A percentile compares a stretch with the other conserved stretches of the same genome.
phyloP scores from a whole-genome alignment of 2,113 vertebrate genomes.

The Nycticryphes semicollaris region DNA sequence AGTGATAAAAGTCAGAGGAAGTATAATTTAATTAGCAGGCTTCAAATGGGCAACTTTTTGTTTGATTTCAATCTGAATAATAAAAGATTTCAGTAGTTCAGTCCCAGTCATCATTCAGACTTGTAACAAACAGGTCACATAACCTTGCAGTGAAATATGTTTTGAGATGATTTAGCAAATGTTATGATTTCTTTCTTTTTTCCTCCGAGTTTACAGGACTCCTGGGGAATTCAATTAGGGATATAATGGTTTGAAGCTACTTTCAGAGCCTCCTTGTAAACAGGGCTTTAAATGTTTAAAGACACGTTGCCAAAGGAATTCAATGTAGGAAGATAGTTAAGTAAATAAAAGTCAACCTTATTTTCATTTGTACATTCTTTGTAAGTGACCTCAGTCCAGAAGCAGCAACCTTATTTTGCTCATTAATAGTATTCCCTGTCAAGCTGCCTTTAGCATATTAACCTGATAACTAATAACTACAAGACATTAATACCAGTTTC shows the following conservation, averaged over 20 bases:
- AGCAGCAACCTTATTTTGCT: conserved; percentile 76
- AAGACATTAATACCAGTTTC: conserved; percentile 43
- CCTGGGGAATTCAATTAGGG: conserved; percentile 84
- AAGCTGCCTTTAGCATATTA: conserved; percentile 75
- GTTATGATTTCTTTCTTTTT: conserved; percentile 81
- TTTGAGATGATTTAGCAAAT: conserved; percentile 80
- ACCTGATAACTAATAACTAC: conserved; percentile 72
- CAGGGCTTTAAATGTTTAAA: conserved; percentile 84
- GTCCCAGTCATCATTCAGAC: conserved; percentile 65
- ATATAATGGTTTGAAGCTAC: conserved; percentile 84
- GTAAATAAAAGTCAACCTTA: conserved; percentile 83
- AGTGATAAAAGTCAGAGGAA: conserved; percentile 57
- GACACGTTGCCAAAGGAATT: conserved; percentile 80
- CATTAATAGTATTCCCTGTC: conserved; percentile 75
- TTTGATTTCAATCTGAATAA: conserved; percentile 69
- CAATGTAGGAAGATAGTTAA: conserved; percentile 81
- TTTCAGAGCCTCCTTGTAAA: conserved; percentile 82
- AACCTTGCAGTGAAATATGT: conserved; percentile 80
- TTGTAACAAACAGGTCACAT: conserved; percentile 71
- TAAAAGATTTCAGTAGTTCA: conserved; percentile 69
- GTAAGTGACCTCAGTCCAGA: conserved; percentile 77
- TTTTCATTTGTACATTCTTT: conserved; percentile 80
- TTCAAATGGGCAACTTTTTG: conserved; percentile 64
- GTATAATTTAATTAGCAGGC: conserved; percentile 69
- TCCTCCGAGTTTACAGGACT: conserved; percentile 80